Conservation (phyloP, 2,113 vertebrate species). For the Romanogobio albipinnatus region DNA sequence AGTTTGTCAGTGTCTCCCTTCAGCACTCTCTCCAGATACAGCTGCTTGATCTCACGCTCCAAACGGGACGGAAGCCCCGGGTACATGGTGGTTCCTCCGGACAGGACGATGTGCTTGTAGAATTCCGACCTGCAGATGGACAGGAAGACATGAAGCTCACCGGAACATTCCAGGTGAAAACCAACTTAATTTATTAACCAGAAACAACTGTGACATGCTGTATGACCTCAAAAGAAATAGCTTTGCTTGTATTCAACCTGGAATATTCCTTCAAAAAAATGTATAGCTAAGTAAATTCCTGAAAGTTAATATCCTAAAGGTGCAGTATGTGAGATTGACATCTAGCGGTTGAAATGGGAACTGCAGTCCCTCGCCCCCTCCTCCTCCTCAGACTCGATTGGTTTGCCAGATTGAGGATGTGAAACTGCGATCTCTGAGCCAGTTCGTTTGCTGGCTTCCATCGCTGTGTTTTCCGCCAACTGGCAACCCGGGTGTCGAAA, state of each 20-base stretch:
- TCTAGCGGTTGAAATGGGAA: too few species aligned
- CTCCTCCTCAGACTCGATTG: too few species aligned
- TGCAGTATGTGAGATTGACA: too few species aligned
- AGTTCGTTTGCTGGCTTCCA: too few species aligned
- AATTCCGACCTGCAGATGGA: slow-evolving; percentile 80
- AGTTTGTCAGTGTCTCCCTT: slow-evolving; percentile 88
- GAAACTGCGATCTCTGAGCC: too few species aligned
- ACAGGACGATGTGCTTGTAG: slow-evolving; percentile 90
- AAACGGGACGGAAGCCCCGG: slow-evolving; percentile 68
- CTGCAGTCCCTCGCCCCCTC: too few species aligned
- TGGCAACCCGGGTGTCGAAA: too few species aligned
- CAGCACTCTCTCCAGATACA: slow-evolving; percentile 87
- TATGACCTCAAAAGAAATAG: not conserved
- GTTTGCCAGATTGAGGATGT: too few species aligned
- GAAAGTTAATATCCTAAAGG: too few species aligned
- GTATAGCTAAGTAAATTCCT: too few species aligned
- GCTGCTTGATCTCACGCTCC: slow-evolving; percentile 83
- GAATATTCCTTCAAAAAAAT: not conserved
- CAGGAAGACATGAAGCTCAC: not conserved
- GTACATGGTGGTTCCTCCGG: slow-evolving; percentile 81
- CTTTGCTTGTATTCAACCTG: not conserved
- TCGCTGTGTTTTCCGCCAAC: too few species aligned
- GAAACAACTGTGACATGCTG: not conserved
- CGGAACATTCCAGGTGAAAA: not conserved
- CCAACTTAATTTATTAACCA: not conserved